Evolutionary conservation across 2,113 vertebrate genomes (phyloP).

Genomic region (Carassius gibelio): DNA sequence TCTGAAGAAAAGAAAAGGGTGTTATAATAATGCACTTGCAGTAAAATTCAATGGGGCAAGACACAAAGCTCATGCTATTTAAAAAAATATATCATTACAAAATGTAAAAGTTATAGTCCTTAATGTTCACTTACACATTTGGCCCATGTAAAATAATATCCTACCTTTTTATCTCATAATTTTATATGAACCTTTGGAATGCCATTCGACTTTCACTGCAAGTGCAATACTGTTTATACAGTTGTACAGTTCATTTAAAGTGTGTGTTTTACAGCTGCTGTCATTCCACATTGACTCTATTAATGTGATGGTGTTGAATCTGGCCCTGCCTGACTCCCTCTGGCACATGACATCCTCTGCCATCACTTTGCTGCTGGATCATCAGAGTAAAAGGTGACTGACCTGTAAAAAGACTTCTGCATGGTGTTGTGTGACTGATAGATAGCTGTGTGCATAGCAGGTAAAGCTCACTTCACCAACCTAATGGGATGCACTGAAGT

Average conservation of each 20-base stretch:
- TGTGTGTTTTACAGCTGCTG: conserved; percentile 75
- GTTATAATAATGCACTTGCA: conserved; percentile 3
- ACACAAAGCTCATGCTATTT: not conserved
- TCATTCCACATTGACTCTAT: conserved; percentile 90
- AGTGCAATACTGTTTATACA: conserved; percentile 13
- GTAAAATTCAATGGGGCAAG: not conserved
- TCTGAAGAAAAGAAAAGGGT: not conserved
- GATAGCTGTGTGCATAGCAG: not conserved
- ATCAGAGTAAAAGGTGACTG: conserved; percentile 78
- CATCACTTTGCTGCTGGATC: conserved; percentile 84
- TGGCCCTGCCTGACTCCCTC: conserved; percentile 88
- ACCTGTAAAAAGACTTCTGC: not conserved
- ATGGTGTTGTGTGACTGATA: not conserved
- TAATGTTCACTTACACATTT: not conserved
- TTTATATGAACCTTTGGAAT: not conserved
- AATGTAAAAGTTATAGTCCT: not conserved
- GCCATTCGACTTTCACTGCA: not conserved
- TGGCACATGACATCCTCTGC: conserved; percentile 91
- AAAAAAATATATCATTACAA: not conserved
- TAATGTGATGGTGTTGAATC: conserved; percentile 93
- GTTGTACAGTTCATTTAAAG: not conserved
- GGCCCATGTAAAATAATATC: not conserved
- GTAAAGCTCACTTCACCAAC: not conserved
- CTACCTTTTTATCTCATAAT: not conserved
- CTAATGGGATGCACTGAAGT: not conserved